These are phyloP conservation scores for Podocnemis expansa DNA, from an alignment of 2,113 vertebrate genomes.

Conservation along the genomic window DNA sequence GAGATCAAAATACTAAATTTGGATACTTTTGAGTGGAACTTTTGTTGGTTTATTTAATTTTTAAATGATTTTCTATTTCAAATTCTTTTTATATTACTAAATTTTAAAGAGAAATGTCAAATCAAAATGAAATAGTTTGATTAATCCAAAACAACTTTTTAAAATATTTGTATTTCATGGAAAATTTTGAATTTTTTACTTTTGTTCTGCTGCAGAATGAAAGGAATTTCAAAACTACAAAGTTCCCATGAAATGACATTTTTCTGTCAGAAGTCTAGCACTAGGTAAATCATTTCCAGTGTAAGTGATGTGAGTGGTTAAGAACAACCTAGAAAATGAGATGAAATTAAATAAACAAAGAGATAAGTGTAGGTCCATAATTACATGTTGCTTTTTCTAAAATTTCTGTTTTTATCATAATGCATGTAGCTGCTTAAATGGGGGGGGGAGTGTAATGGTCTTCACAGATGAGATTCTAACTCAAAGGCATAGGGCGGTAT, in stretches of 20 bases:
- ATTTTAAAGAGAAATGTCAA: background rate
- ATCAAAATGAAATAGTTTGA: background rate
- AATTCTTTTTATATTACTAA: background rate
- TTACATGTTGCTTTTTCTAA: background rate
- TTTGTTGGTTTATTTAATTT: background rate
- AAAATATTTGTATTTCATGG: too few species aligned
- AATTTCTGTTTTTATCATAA: background rate
- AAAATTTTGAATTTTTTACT: too few species aligned
- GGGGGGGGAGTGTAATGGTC: too few species aligned
- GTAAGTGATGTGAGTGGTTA: background rate
- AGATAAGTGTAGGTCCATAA: background rate
- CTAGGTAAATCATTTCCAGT: background rate
- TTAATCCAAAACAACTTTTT: background rate
- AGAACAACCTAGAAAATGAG: background rate
- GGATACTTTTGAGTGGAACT: background rate
- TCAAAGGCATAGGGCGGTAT: background rate
- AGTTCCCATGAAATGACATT: background rate
- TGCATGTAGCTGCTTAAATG: background rate
- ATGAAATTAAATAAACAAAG: background rate
- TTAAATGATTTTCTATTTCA: background rate
- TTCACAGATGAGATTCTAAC: background rate
- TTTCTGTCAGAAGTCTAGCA: background rate
- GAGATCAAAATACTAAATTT: background rate
- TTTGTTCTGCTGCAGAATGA: too few species aligned
- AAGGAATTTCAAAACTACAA: background rate